These are phyloP conservation scores for Drosophila helvetica DNA, from an alignment of 2,888 invertebrate genomes.

Conservation along the genomic window DNA sequence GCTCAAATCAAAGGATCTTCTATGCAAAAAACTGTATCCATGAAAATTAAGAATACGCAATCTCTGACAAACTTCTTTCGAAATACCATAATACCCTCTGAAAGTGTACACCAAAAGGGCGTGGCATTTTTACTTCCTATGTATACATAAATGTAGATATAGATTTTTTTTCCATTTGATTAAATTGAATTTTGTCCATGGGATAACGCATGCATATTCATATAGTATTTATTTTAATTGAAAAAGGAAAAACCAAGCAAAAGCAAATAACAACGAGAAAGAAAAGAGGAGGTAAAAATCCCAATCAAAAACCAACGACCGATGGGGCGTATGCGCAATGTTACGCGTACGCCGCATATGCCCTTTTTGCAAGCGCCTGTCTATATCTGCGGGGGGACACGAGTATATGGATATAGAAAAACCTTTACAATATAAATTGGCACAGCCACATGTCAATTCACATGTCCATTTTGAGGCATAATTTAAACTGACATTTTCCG, in stretches of 20 bases:
- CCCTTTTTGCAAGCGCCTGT: slow-evolving; percentile 40
- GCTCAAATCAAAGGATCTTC: too few species aligned
- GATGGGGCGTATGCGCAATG: slow-evolving; percentile 50
- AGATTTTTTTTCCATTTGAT: slow-evolving; percentile 21
- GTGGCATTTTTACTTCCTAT: slow-evolving; percentile 44
- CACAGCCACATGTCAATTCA: slow-evolving; percentile 56
- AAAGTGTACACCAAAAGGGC: slow-evolving; percentile 42
- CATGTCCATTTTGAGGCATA: slow-evolving; percentile 70
- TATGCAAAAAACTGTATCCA: too few species aligned
- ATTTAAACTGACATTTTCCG: slow-evolving; percentile 73
- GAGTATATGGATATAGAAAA: slow-evolving; percentile 7
- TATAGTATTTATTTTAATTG: slow-evolving; percentile 29
- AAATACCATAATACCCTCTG: neutral
- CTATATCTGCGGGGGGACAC: slow-evolving; percentile 17
- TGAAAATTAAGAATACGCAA: neutral
- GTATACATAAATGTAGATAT: slow-evolving; percentile 7
- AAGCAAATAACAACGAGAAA: slow-evolving; percentile 28
- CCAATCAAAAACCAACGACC: neutral
- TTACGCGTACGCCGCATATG: neutral
- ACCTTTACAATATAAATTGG: slow-evolving; percentile 32
- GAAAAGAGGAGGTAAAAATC: neutral
- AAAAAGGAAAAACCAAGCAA: slow-evolving; percentile 31
- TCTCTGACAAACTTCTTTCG: neutral
- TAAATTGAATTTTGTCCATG: slow-evolving; percentile 55
- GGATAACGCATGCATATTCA: slow-evolving; percentile 15